Evolutionary conservation across 2,113 vertebrate genomes (phyloP), one percentile per base, ranked within the genome.

Genomic region (Nematolebias whitei): DNA sequence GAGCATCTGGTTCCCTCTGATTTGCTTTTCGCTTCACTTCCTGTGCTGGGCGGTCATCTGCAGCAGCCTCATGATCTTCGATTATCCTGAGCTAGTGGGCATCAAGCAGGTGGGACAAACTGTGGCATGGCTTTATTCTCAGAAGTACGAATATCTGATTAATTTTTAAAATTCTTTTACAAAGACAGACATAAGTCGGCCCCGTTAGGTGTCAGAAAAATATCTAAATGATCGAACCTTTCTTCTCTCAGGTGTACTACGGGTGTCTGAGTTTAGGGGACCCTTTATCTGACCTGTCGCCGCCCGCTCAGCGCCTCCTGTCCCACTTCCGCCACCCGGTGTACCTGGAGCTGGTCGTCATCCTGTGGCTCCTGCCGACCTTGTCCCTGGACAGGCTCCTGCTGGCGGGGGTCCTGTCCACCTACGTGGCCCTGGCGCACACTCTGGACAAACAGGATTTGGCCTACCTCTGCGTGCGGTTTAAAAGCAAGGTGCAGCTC

Each of bases 1-100:
- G 95, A 89, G 88, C 32, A 87, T 94, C 49, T 96, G 93, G 94
- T 92, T 96, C 59, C 94, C 94, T 4, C 86, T 96, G 68, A 75
- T 95, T 47, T 97, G 95, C 77, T 96, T 96, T 26, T 82, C 90
- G 0, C 75, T 96, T 40, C 96, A 97, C 63, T 90, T 94, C 73
- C 78, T 96, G 38, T 94, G 94, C 82, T 97, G 96, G 96, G 91
- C 95, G 1, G 85, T 96, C 26, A 96, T 97, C 89, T 96, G 94
- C 87, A 97, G 95, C 85, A 94, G 95, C 76, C 82, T 96, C 52
- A 87, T 97, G 35, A 92, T 97, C 68, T 96, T 95, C 10, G 96
- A 97, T 83, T 96, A 95, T 44, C 89, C 94, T 0, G 96, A 97
- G 45, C 92, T 97, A 48, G 78, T 97, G 90, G 95, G 96, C 41